phyloP scores from a whole-genome alignment of 2,888 invertebrate genomes.

The Flexamia atlantica region DNA sequence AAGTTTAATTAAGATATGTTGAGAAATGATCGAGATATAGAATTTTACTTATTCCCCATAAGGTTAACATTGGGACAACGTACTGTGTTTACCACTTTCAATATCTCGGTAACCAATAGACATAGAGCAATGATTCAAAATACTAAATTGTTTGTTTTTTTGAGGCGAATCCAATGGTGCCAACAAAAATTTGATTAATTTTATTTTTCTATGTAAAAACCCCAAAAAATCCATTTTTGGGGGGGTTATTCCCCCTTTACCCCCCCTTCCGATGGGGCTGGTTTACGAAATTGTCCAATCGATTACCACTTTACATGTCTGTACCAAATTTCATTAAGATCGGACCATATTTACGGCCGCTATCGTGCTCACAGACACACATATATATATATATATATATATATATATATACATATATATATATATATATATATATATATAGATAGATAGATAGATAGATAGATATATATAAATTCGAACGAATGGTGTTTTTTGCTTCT shows the following conservation, averaged over 20 bases:
- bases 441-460: neutral
- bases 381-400: neutral
- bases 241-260: neutral
- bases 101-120: neutral
- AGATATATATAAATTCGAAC: neutral
- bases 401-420: neutral
- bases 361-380: neutral
- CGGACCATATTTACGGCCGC: neutral
- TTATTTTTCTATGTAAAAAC: neutral
- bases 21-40: neutral
- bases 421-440: conserved; percentile 5
- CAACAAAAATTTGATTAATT: neutral
- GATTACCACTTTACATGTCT: neutral
- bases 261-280: neutral
- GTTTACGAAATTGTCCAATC: neutral
- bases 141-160: neutral
- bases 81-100: neutral
- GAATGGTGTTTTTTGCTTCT: neutral
- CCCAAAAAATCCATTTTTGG: neutral
- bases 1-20: neutral
- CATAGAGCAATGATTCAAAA: neutral
- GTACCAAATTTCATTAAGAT: neutral
- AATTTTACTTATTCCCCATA: neutral
- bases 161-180: neutral
- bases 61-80: neutral